These are phyloP conservation scores for Caenorhabditis macrosperma DNA, from an alignment of 2,888 invertebrate genomes.

Conservation along the genomic window DNA sequence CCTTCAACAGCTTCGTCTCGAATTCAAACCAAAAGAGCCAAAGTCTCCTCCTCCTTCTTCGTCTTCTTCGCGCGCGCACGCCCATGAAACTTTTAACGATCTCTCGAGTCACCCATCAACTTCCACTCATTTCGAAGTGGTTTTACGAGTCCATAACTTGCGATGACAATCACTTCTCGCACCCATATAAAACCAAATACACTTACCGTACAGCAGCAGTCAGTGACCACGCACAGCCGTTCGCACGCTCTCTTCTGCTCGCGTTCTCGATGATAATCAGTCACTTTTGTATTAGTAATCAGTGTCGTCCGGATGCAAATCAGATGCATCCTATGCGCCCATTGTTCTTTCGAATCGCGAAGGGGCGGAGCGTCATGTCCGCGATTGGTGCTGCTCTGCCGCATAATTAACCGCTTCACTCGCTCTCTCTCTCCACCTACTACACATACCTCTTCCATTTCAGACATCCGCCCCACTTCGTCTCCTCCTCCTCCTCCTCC, in stretches of 20 bases:
- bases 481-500: too few species aligned
- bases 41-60: background rate
- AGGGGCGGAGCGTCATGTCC: slow-evolving; percentile 25
- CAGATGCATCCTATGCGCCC: background rate
- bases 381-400: slow-evolving; percentile 12
- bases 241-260: slow-evolving; percentile 11
- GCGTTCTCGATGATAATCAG: slow-evolving; percentile 2
- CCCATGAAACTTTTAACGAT: slow-evolving; percentile 39
- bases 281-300: slow-evolving; percentile 29
- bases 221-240: background rate
- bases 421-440: background rate
- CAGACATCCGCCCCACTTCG: background rate
- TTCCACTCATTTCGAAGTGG: slow-evolving; percentile 37
- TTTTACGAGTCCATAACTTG: slow-evolving; percentile 36
- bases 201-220: slow-evolving; percentile 3
- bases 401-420: slow-evolving; percentile 1
- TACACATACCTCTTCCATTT: background rate
- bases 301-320: background rate
- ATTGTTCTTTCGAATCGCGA: slow-evolving; percentile 2
- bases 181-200: slow-evolving; percentile 27
- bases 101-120: slow-evolving; percentile 4
- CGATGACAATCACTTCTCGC: slow-evolving; percentile 27
- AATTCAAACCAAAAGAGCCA: background rate
- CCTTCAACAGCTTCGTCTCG: slow-evolving; percentile 2
- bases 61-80: background rate